These are phyloP conservation scores for Therioaphis trifolii DNA, from an alignment of 2,888 invertebrate species.

Conservation along the genomic window DNA sequence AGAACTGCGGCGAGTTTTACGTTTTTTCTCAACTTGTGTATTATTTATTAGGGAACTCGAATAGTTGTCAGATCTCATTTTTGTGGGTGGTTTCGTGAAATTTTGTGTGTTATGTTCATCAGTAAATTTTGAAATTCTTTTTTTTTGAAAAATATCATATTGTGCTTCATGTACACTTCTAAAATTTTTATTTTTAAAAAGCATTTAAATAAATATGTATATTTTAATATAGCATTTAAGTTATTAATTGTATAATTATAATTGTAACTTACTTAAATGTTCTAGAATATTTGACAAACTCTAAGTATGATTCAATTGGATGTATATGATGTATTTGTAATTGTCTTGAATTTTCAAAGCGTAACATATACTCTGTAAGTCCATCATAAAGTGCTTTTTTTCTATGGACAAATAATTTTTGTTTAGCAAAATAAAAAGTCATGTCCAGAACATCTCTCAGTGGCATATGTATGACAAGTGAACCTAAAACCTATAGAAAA, in stretches of 20 bases:
- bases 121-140: too few species aligned
- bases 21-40: too few species aligned
- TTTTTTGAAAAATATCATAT: too few species aligned
- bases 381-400: neutral
- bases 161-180: too few species aligned
- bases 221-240: too few species aligned
- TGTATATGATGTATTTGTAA: neutral
- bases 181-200: too few species aligned
- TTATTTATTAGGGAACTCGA: too few species aligned
- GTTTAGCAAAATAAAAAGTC: neutral
- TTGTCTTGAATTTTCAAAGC: neutral
- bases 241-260: neutral
- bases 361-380: neutral
- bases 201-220: too few species aligned
- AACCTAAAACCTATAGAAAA: neutral
- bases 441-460: neutral
- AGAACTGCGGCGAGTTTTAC: too few species aligned
- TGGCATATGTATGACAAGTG: neutral
- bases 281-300: constrained; percentile 19
- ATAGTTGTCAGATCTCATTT: too few species aligned
- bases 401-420: neutral
- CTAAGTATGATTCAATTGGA: constrained; percentile 28
- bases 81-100: too few species aligned
- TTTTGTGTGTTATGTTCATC: too few species aligned
- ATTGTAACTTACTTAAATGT: neutral